These are phyloP conservation scores for Pygoscelis antarcticus DNA, from an alignment of 2,113 vertebrate genomes.

Conservation along the genomic window DNA sequence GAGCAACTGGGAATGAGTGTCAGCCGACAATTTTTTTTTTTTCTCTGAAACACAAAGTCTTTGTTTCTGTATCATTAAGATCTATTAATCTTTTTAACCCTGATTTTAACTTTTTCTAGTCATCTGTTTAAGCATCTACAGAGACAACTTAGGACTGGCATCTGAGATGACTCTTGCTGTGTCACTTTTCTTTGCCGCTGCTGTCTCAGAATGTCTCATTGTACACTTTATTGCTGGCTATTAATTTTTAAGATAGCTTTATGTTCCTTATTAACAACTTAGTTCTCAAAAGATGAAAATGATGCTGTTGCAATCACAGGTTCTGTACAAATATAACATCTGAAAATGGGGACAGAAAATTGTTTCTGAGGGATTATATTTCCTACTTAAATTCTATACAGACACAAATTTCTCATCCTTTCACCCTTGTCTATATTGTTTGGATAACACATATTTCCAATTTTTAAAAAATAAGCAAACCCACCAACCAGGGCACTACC, in stretches of 20 bases:
- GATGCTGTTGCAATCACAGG: not conserved
- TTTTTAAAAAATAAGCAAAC: not conserved
- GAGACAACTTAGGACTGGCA: not conserved
- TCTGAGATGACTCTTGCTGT: not conserved
- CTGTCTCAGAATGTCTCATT: not conserved
- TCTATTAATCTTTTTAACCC: not conserved
- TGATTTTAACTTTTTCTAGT: not conserved
- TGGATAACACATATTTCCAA: not conserved
- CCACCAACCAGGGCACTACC: not conserved
- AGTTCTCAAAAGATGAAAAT: not conserved
- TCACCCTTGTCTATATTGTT: not conserved
- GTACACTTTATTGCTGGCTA: not conserved
- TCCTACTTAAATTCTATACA: not conserved
- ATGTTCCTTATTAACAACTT: not conserved
- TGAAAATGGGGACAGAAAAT: not conserved
- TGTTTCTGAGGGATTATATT: not conserved
- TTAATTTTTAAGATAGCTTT: conserved; percentile 16
- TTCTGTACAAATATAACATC: not conserved
- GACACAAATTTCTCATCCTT: not conserved
- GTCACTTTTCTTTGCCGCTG: not conserved
- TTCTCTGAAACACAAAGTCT: not conserved
- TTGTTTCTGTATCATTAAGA: not conserved
- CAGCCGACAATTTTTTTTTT: not conserved
- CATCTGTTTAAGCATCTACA: not conserved
- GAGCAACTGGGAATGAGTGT: not conserved